Evolutionary conservation across 2,113 vertebrate species (phyloP).

Genomic region (Forbesichthys agassizii): DNA sequence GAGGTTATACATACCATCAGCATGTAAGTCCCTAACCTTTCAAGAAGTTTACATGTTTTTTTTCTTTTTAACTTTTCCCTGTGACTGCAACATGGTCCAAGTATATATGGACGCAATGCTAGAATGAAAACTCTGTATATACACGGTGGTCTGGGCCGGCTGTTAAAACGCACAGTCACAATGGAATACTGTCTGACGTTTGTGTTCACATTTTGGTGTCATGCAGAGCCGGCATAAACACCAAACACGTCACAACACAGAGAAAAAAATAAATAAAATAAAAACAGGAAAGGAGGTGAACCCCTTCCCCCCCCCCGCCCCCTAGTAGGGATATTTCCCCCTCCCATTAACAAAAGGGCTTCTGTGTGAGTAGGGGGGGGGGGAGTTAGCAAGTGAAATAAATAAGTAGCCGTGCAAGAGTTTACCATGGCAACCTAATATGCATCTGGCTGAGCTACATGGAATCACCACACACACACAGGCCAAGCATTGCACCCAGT

Average conservation of each 20-base stretch:
- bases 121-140: too few relatives aligned
- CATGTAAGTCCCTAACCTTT: too few relatives aligned
- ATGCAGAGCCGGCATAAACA: conserved; percentile 8
- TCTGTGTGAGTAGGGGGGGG: conserved; percentile 46
- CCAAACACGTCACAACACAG: conserved; percentile 33
- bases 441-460: background rate
- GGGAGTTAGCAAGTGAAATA: conserved; percentile 38
- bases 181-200: too few relatives aligned
- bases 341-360: conserved; percentile 61
- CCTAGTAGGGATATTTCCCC: conserved; percentile 41
- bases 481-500: conserved; percentile 12
- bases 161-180: too few relatives aligned
- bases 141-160: too few relatives aligned
- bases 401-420: conserved; percentile 9
- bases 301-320: too few relatives aligned
- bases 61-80: too few relatives aligned
- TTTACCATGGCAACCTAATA: conserved; percentile 55
- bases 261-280: background rate
- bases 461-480: background rate
- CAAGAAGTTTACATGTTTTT: too few relatives aligned
- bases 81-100: too few relatives aligned
- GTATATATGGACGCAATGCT: too few relatives aligned
- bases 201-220: conserved; percentile 11
- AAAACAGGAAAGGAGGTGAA: conserved; percentile 4
- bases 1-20: too few relatives aligned